Evolutionary conservation across 2,113 vertebrate genomes (phyloP).

Genomic region (Willisornis vidua): DNA sequence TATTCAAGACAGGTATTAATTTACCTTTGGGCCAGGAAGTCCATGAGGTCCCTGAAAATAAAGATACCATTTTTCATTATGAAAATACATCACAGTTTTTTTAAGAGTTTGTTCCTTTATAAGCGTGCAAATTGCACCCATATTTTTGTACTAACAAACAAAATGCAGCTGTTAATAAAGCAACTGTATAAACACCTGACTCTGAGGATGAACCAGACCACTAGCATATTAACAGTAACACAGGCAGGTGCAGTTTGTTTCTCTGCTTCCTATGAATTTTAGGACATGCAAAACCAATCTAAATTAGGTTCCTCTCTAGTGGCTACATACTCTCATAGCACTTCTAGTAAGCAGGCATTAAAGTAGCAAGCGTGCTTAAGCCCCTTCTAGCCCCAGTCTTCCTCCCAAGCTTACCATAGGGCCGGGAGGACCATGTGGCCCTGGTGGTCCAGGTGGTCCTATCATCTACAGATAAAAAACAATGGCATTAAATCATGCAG

Average conservation of each 20-base stretch:
- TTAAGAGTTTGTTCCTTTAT: neutral
- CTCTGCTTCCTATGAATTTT: neutral
- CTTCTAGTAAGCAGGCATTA: neutral
- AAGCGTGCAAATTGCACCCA: neutral
- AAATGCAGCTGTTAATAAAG: neutral
- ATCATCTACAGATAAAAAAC: conserved; percentile 81
- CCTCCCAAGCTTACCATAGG: conserved; percentile 88
- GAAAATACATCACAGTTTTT: neutral
- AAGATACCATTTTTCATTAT: conserved; percentile 42
- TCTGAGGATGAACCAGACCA: neutral
- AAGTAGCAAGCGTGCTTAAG: neutral
- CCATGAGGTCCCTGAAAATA: conserved; percentile 94
- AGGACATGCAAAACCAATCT: neutral
- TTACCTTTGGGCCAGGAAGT: conserved; percentile 96
- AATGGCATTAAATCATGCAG: neutral
- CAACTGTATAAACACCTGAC: neutral
- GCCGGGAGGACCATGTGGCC: conserved; percentile 93
- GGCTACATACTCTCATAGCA: neutral
- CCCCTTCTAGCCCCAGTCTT: neutral
- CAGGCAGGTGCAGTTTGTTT: neutral
- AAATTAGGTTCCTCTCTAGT: neutral
- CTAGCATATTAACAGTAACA: neutral
- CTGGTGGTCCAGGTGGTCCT: conserved; percentile 88
- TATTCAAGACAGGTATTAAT: neutral
- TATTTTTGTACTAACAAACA: neutral